A percentile compares a stretch with the other conserved stretches of the same genome.
phyloP scores from a whole-genome alignment of 92 coral and sea anemone genomes.

The Phenganax marumi region DNA sequence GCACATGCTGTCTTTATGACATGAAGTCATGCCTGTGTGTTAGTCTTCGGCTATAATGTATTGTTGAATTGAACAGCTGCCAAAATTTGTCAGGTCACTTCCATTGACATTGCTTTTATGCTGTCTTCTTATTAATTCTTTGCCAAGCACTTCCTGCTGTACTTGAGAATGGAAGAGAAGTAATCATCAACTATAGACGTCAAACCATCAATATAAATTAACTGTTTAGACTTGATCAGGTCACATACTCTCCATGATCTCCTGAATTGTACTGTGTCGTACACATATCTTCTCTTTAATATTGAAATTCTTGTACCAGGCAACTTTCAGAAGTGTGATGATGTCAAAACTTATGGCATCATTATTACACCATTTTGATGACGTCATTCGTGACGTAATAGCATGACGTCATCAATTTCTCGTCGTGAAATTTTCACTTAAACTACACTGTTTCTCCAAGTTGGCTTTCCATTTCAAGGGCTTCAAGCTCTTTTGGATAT shows the following conservation, averaged over 20 bases:
- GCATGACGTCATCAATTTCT: not conserved
- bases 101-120: too few relatives aligned
- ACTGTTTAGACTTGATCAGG: too few relatives aligned
- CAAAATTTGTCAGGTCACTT: not conserved
- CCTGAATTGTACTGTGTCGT: too few relatives aligned
- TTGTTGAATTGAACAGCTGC: not conserved
- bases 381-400: constrained; percentile 18
- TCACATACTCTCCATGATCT: too few relatives aligned
- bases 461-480: constrained; percentile 29
- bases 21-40: not conserved
- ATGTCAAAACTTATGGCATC: not conserved
- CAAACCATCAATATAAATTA: too few relatives aligned
- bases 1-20: not conserved
- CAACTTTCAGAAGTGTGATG: too few relatives aligned
- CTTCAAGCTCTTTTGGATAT: constrained; percentile 30
- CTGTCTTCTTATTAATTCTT: too few relatives aligned
- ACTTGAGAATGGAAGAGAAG: too few relatives aligned
- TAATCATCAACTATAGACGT: too few relatives aligned
- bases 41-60: not conserved
- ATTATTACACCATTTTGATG: not conserved
- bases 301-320: too few relatives aligned
- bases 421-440: not conserved
- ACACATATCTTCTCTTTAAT: too few relatives aligned
- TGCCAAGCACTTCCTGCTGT: too few relatives aligned
- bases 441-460: constrained; percentile 41